Percentiles rank a stretch among this genome's conserved stretches.
phyloP scores from a whole-genome alignment of 2,888 invertebrate genomes.

The Salpingus planirostris region DNA sequence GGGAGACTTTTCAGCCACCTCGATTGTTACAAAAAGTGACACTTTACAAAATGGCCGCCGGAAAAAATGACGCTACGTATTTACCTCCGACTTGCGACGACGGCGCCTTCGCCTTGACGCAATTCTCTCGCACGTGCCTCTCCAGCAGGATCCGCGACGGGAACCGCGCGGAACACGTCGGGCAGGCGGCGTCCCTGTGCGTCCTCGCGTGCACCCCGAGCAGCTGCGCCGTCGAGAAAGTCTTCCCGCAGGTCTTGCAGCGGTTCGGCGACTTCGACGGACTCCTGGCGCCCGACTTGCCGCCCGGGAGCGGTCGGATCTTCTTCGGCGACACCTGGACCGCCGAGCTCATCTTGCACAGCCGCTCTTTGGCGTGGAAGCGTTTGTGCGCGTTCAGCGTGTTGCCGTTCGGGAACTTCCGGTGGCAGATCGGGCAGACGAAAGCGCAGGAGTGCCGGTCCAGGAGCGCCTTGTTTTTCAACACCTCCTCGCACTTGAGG shows the following conservation, averaged over 20 bases:
- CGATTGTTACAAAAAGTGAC: too few species aligned
- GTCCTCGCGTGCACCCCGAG: conserved; percentile 26
- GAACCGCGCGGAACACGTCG: conserved; percentile 28
- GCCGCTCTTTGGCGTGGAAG: conserved; percentile 28
- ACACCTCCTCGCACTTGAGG: conserved; percentile 26
- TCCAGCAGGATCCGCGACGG: conserved; percentile 31
- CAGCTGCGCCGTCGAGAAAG: conserved; percentile 23
- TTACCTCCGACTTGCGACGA: too few species aligned
- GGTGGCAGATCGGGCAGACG: conserved; percentile 29
- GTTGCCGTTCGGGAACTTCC: conserved; percentile 23
- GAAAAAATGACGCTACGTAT: too few species aligned
- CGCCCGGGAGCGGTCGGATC: conserved; percentile 8
- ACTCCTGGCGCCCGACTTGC: too few species aligned
- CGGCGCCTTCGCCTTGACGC: conserved; percentile 34
- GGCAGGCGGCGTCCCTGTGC: conserved; percentile 30
- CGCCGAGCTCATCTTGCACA: conserved; percentile 25
- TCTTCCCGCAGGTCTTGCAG: conserved; percentile 30
- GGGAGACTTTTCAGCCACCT: too few species aligned
- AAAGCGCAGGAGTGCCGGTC: conserved; percentile 26
- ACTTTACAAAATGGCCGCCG: too few species aligned
- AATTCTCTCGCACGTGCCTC: conserved; percentile 30
- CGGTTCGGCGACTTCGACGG: conserved; percentile 13
- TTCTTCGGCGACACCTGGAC: conserved; percentile 27
- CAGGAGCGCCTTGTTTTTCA: conserved; percentile 33
- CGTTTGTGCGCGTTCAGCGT: conserved; percentile 30